A percentile compares a stretch with the other conserved stretches of the same genome.
These are phyloP conservation scores for Xenops minutus DNA, from an alignment of 2,797 vertebrate genomes.

Conservation along the genomic window DNA sequence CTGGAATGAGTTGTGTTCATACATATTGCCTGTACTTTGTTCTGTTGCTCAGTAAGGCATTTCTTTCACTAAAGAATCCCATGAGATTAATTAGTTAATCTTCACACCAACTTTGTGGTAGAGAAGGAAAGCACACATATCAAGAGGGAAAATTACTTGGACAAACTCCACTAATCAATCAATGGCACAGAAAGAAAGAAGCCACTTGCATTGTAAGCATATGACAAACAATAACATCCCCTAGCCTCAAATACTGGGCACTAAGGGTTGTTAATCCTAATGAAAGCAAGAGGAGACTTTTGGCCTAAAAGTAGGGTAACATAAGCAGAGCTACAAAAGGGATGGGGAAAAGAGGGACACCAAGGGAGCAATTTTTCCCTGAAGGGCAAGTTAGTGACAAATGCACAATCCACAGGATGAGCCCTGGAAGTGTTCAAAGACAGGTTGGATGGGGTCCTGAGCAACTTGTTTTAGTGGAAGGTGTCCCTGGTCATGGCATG, in stretches of 20 bases:
- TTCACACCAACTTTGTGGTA: conserved; percentile 18
- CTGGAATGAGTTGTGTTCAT: neutral
- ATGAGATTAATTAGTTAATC: conserved; percentile 55
- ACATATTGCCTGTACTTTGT: neutral
- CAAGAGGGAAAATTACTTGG: conserved; percentile 38
- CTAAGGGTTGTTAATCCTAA: neutral
- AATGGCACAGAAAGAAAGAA: conserved; percentile 39
- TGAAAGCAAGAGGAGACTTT: neutral
- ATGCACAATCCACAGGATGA: neutral
- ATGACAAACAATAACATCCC: conserved; percentile 17
- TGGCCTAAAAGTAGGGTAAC: neutral
- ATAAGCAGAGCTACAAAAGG: neutral
- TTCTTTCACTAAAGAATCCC: conserved; percentile 41
- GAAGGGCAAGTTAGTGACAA: neutral
- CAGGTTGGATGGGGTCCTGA: neutral
- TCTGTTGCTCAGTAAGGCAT: conserved; percentile 29
- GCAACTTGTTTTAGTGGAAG: neutral
- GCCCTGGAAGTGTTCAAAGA: neutral
- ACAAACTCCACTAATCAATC: conserved; percentile 44
- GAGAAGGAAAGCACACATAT: neutral
- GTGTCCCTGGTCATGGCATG: neutral
- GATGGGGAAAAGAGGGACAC: neutral
- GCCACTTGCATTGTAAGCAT: neutral
- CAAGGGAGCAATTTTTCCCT: neutral
- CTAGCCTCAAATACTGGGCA: neutral